These are phyloP conservation scores for Lepidocolaptes lacrymiger DNA, from an alignment of 2,797 vertebrate species.

Conservation along the genomic window DNA sequence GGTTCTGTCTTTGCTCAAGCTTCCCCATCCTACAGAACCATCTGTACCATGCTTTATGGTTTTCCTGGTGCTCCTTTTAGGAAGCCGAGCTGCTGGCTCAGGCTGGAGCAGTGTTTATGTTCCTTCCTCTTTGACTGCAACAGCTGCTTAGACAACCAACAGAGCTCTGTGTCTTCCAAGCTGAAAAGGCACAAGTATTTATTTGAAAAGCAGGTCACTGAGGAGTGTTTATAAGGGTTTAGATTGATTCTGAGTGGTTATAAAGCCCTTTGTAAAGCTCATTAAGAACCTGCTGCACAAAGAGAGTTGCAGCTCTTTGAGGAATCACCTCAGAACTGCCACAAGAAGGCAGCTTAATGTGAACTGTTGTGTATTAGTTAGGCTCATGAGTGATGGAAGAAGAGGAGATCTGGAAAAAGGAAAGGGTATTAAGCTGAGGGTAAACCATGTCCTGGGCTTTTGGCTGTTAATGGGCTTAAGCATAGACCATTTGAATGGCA, in stretches of 20 bases:
- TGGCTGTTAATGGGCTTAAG: background rate
- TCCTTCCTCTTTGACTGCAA: background rate
- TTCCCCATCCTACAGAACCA: background rate
- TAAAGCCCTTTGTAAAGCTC: constrained; percentile 8
- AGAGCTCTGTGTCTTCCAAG: background rate
- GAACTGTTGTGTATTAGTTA: background rate
- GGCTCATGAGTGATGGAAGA: background rate
- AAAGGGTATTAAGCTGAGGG: background rate
- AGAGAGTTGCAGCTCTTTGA: background rate
- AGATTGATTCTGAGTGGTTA: constrained; percentile 36
- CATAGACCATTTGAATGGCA: background rate
- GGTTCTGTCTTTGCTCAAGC: background rate
- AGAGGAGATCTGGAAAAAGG: background rate
- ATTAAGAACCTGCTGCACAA: constrained; percentile 20
- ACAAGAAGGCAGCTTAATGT: background rate
- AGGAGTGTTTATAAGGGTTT: background rate
- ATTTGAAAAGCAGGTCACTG: constrained; percentile 10
- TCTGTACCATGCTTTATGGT: fast-evolving
- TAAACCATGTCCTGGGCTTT: background rate
- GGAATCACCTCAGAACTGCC: background rate
- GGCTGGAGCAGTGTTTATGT: background rate
- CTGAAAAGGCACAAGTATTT: background rate
- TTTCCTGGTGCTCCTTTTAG: background rate
- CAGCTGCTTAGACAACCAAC: background rate
- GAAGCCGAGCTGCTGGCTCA: background rate